Evolutionary conservation across 2,888 invertebrate species (phyloP), one percentile per base, ranked within the genome.

Genomic region (Sarcophaga subvicina): DNA sequence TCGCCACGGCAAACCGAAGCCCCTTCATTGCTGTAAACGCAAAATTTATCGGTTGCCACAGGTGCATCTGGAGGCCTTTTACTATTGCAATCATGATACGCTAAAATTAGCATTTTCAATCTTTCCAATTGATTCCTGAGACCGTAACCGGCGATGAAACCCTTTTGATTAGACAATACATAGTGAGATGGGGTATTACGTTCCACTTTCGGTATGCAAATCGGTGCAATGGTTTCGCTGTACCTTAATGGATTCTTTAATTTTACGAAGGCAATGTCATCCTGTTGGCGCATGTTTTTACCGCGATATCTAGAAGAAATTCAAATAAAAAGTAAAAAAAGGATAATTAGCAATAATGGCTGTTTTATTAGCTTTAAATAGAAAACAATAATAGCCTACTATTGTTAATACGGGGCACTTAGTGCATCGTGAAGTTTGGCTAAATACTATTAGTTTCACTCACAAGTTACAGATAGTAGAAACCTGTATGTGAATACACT

Each of bases 31-130:
- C 88, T 89, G 3, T 90, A 88, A 47, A 91, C 90, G 88, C 93
- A 93, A 86, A 93, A 92, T 89, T 93, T 93, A 88, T 93, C 93
- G 20, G 80, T 69, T 0, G 91, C 89, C 5, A 92, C 73, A 45
- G 80, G 88, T 85, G 77, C 25, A 64, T 64, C 75, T 3, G 22
- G 25, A 8, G 83, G 64, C 69, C 45, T 76, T 17, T 27, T 75
- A 0, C 10, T 12, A 3, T n/a, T 0, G 20, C 88, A 88, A 2
- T 70, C 60, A 27, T 69, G 22, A 45, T 20, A 77, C 2, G 22
- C 25, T 3, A 76, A 22, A 6, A 78, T 78, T 70, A 45, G 2
- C 82, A 88, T 80, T 59, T 12, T 14, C 8, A 85, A 66, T 64
- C 66, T 80, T 37, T 88, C 73, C 45, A 86, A 62, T 22, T 70